Conservation (phyloP, 1,140 invertebrate species). For the Drosophila trapezifrons region DNA sequence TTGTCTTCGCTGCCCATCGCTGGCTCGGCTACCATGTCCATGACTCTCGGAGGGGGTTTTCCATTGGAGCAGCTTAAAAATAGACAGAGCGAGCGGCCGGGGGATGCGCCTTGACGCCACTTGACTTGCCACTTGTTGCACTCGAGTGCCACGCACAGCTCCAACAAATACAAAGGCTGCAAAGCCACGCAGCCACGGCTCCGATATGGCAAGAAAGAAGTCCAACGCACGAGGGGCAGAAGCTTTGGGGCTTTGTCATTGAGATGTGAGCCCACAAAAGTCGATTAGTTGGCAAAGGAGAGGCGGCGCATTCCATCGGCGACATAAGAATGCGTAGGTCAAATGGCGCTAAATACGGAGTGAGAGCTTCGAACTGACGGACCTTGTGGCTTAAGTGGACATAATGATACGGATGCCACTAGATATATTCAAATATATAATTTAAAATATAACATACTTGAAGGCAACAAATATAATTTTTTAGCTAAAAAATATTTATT, state of each 20-base stretch:
- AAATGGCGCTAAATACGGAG: constrained; percentile 11
- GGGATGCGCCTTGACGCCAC: constrained; percentile 53
- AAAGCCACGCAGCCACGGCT: constrained; percentile 10
- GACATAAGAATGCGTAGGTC: constrained; percentile 48
- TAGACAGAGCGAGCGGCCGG: constrained; percentile 48
- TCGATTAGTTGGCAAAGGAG: constrained; percentile 72
- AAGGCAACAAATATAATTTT: not conserved
- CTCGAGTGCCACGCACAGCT: constrained; percentile 66
- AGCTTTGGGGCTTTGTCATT: constrained; percentile 69
- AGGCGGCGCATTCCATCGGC: constrained; percentile 34
- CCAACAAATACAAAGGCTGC: constrained; percentile 38
- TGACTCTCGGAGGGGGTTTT: constrained; percentile 47
- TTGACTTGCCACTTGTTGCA: constrained; percentile 79
- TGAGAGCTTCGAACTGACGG: not conserved
- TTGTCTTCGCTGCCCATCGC: constrained; percentile 62
- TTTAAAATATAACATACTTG: not conserved
- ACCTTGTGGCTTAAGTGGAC: constrained; percentile 28
- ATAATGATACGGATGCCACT: constrained; percentile 22
- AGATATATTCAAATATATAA: too few species aligned
- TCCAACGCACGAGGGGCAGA: constrained; percentile 35
- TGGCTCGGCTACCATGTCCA: constrained; percentile 23
- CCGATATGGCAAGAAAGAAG: constrained; percentile 14
- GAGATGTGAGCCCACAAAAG: constrained; percentile 61
- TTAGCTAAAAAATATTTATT: too few species aligned
- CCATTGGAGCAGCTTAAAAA: constrained; percentile 61